Conservation (phyloP, 2,113 vertebrate species). For the Xiphias gladius region DNA sequence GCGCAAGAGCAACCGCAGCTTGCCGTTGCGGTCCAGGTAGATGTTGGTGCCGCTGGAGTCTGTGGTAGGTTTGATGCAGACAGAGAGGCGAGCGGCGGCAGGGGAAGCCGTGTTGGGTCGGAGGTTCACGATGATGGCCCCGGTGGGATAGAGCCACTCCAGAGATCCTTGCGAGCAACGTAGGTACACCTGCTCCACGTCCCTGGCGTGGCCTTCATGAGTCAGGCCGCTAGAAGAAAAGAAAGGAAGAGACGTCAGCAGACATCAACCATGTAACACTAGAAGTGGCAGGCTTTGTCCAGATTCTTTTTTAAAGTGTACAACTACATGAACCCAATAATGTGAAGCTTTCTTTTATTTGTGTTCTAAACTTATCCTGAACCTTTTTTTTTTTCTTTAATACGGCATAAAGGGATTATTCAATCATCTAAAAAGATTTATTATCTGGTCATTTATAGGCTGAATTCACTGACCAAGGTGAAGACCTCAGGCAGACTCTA, state of each 20-base stretch:
- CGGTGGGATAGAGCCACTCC: conserved; percentile 97
- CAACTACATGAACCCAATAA: neutral
- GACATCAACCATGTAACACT: neutral
- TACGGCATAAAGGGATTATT: conserved; percentile 44
- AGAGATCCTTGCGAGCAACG: conserved; percentile 93
- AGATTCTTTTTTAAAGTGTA: neutral
- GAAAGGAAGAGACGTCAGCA: conserved; percentile 3
- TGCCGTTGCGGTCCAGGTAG: conserved; percentile 96
- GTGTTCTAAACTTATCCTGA: neutral
- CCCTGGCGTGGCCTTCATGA: conserved; percentile 93
- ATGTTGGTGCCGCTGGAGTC: conserved; percentile 94
- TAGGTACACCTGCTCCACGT: conserved; percentile 98
- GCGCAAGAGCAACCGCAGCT: conserved; percentile 90
- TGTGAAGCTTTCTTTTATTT: neutral
- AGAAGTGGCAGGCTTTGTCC: neutral
- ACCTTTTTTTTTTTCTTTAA: neutral
- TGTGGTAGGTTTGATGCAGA: conserved; percentile 93
- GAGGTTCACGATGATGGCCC: conserved; percentile 96
- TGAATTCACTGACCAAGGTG: conserved; percentile 52
- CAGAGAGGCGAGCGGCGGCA: conserved; percentile 87
- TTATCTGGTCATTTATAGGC: conserved; percentile 46
- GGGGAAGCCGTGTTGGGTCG: conserved; percentile 90
- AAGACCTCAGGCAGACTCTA: conserved; percentile 52
- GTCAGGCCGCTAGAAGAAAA: conserved; percentile 90
- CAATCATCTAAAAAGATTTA: conserved; percentile 32